Conservation (phyloP, 2,797 vertebrate species). For the Sebastiscus albofasciatus region DNA sequence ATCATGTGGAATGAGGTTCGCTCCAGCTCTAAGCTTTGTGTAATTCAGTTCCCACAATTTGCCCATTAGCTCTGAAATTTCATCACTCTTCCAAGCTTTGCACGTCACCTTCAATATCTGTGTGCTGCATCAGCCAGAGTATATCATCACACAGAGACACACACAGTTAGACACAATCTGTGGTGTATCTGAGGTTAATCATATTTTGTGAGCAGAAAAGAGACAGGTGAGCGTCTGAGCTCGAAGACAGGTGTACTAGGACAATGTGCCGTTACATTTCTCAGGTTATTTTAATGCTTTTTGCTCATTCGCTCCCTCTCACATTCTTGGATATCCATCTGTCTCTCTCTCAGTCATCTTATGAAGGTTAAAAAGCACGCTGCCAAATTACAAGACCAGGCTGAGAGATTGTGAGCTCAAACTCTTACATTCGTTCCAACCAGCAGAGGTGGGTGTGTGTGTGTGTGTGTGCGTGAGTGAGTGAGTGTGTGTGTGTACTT, state of each 20-base stretch:
- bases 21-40: constrained; percentile 39
- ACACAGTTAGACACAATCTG: not conserved
- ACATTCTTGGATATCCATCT: constrained; percentile 46
- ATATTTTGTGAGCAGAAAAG: not conserved
- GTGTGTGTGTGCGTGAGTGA: not conserved
- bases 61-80: constrained; percentile 48
- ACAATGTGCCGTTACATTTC: constrained; percentile 27
- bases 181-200: not conserved
- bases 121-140: constrained; percentile 2
- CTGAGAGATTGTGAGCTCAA: constrained; percentile 76
- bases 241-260: not conserved
- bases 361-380: constrained; percentile 45
- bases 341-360: constrained; percentile 36
- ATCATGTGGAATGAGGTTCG: constrained; percentile 42
- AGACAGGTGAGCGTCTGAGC: not conserved
- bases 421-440: constrained; percentile 51
- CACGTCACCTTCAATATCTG: constrained; percentile 33
- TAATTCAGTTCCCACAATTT: constrained; percentile 61
- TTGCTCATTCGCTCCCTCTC: constrained; percentile 14
- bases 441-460: constrained; percentile 36
- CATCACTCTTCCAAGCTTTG: constrained; percentile 48
- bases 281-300: constrained; percentile 7
- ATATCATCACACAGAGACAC: not conserved
- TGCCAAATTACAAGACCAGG: constrained; percentile 81
- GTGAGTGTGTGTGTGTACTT: constrained; percentile 30